phyloP scores from a whole-genome alignment of 2,797 vertebrate species.

The Halcyon leucocephala region DNA sequence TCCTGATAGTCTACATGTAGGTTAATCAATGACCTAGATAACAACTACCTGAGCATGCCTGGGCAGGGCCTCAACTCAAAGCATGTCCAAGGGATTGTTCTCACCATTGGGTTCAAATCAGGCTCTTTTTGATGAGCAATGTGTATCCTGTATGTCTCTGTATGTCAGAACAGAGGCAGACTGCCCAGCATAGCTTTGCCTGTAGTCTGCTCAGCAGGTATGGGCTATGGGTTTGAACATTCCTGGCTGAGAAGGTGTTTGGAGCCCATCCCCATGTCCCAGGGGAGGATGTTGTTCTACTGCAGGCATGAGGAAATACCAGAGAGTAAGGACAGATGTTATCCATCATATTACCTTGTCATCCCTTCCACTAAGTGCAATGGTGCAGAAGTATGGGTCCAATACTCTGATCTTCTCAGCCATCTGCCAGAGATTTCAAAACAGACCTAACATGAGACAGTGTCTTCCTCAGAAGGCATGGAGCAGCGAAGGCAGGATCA shows the following conservation, averaged over 20 bases:
- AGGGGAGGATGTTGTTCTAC: neutral
- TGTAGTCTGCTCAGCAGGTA: neutral
- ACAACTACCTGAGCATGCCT: neutral
- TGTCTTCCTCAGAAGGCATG: neutral
- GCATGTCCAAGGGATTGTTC: neutral
- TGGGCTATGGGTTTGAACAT: neutral
- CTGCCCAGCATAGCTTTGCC: neutral
- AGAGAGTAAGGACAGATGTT: neutral
- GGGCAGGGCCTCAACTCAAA: neutral
- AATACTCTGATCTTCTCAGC: neutral
- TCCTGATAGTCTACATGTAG: neutral
- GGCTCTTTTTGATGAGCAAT: neutral
- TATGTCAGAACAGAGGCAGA: neutral
- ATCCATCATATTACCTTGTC: neutral
- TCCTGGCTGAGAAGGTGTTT: neutral
- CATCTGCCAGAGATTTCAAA: neutral
- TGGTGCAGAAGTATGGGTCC: neutral
- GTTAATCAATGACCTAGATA: neutral
- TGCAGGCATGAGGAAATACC: neutral
- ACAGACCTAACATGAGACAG: neutral
- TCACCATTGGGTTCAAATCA: neutral
- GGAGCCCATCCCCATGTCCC: neutral
- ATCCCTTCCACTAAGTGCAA: neutral
- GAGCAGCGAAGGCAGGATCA: neutral
- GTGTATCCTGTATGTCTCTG: neutral